These are phyloP conservation scores for Sinhomidia bicolor DNA, from an alignment of 2,888 invertebrate genomes.

Conservation along the genomic window DNA sequence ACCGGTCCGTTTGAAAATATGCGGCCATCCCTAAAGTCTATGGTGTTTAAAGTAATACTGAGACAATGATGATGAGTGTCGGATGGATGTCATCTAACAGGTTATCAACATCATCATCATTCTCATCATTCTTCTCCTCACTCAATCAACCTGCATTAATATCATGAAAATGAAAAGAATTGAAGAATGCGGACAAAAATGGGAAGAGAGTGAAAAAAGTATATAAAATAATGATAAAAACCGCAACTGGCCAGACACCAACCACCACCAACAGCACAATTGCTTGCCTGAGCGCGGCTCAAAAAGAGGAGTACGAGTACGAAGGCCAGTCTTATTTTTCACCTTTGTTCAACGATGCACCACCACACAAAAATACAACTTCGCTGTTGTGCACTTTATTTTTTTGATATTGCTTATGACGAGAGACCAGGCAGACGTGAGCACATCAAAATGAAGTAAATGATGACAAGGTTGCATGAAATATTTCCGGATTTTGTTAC, in stretches of 20 bases:
- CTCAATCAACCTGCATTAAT: constrained; percentile 9
- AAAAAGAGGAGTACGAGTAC: not conserved
- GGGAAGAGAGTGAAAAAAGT: not conserved
- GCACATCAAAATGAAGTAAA: constrained; percentile 17
- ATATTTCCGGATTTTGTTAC: constrained; percentile 60
- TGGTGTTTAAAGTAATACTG: not conserved
- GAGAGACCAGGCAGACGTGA: not conserved
- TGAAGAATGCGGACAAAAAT: constrained; percentile 33
- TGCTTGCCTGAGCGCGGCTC: not conserved
- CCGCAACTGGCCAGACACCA: constrained; percentile 29
- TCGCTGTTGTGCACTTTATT: not conserved
- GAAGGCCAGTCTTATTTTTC: not conserved
- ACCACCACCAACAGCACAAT: not conserved
- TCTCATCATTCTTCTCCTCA: not conserved
- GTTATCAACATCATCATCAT: constrained; percentile 46
- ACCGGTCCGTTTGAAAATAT: constrained; percentile 6
- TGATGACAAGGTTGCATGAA: constrained; percentile 54
- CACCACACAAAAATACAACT: no score
- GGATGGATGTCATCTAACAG: constrained; percentile 61
- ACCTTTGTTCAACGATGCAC: not conserved
- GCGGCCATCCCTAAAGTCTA: no score
- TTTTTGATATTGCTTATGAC: not conserved
- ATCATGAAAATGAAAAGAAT: constrained; percentile 13
- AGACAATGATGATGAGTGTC: not conserved
- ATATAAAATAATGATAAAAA: constrained; percentile 37